These are phyloP conservation scores for Cariama cristata DNA, from an alignment of 2,113 vertebrate genomes.

Conservation along the genomic window DNA sequence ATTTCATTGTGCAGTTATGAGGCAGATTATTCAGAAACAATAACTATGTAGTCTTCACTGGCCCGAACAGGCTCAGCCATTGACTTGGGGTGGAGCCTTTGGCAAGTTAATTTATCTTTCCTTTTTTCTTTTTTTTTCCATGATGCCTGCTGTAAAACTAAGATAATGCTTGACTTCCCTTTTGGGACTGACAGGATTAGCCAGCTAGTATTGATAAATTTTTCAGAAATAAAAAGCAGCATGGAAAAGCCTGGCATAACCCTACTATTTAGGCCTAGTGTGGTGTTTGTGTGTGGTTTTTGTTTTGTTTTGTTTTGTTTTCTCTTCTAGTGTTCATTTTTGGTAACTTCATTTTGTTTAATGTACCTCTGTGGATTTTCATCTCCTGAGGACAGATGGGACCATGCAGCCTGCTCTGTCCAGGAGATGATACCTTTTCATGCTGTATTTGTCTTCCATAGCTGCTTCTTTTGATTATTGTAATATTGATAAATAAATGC, in stretches of 20 bases:
- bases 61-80: neutral
- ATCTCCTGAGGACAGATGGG: neutral
- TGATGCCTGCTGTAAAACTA: neutral
- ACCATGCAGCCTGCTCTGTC: neutral
- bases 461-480: neutral
- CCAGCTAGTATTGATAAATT: neutral
- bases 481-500: neutral
- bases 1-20: neutral
- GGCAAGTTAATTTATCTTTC: neutral
- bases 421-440: neutral
- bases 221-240: neutral
- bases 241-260: neutral
- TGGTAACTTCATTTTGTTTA: neutral
- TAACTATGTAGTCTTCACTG: neutral
- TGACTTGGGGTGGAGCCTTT: neutral
- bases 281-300: neutral
- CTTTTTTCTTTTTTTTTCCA: neutral
- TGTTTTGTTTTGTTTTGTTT: neutral
- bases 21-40: neutral
- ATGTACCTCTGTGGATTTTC: neutral
- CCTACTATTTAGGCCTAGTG: neutral
- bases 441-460: neutral
- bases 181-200: neutral
- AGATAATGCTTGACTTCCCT: neutral
- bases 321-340: neutral